A percentile compares a stretch with the other conserved stretches of the same genome.
phyloP scores from a whole-genome alignment of 2,797 vertebrate species.

The Parotocinclus haroldoi region DNA sequence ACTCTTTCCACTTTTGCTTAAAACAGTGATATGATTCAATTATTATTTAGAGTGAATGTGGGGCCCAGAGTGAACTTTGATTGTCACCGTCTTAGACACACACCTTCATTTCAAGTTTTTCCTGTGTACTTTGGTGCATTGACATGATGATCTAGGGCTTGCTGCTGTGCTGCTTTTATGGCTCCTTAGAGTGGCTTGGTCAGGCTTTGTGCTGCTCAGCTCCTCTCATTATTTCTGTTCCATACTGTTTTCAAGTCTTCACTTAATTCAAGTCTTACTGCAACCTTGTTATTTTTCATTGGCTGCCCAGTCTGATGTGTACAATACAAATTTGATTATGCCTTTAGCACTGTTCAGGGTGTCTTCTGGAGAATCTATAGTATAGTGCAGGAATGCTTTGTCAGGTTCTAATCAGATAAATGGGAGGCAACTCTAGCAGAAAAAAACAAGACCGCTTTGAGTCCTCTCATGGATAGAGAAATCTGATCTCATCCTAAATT shows the following conservation, averaged over 20 bases:
- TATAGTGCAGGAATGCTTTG: not conserved
- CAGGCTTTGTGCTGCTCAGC: conserved; percentile 36
- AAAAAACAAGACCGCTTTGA: not conserved
- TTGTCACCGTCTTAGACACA: not conserved
- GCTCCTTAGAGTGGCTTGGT: conserved; percentile 3
- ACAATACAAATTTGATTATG: conserved; percentile 11
- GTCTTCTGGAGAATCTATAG: not conserved
- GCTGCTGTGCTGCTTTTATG: conserved; percentile 38
- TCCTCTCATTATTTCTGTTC: conserved; percentile 39
- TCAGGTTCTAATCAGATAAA: conserved; percentile 20
- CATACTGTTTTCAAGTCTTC: conserved; percentile 20
- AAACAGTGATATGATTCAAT: not conserved
- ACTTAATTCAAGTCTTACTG: conserved; percentile 24
- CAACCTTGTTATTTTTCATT: conserved; percentile 31
- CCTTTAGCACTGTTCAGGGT: not conserved
- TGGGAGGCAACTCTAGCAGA: conserved; percentile 1
- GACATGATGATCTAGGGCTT: conserved; percentile 37
- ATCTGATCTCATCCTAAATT: too few species aligned
- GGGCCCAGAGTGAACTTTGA: too few species aligned
- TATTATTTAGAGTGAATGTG: too few species aligned
- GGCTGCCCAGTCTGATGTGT: conserved; percentile 23
- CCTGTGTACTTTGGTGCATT: conserved; percentile 20
- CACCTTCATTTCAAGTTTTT: conserved; percentile 28
- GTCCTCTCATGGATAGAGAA: too few species aligned
- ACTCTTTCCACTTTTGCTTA: not conserved